Evolutionary conservation across 2,888 invertebrate genomes (phyloP).

Genomic region (Seira sanloemensis): DNA sequence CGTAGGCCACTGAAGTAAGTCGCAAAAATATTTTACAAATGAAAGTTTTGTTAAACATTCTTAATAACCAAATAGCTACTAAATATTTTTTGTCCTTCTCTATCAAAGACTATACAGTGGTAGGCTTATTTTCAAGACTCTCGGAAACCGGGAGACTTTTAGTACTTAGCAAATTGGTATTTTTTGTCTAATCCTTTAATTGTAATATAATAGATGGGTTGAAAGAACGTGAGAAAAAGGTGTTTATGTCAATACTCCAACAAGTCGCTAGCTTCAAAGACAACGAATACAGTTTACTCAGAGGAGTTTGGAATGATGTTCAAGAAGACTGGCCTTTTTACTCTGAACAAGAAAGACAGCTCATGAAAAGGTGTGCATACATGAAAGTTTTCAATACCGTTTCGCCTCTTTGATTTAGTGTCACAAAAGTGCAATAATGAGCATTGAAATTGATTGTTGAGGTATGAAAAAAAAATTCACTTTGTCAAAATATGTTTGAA

Average conservation of each 20-base stretch:
- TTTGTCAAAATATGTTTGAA: neutral
- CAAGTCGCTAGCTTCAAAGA: conserved; percentile 89
- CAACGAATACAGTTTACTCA: conserved; percentile 91
- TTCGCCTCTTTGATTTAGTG: neutral
- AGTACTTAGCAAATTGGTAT: no score
- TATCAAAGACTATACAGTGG: conserved; percentile 86
- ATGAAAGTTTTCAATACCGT: neutral
- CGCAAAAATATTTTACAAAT: no score
- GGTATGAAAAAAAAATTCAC: no score
- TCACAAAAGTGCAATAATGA: neutral
- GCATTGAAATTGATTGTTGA: no score
- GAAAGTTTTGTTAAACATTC: no score
- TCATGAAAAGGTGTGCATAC: conserved; percentile 86
- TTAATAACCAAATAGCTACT: no score
- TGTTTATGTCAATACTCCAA: conserved; percentile 86
- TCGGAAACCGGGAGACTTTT: no score
- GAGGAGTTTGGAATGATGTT: conserved; percentile 94
- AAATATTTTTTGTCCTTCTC: no score
- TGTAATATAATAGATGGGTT: conserved; percentile 85
- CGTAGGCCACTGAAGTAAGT: conserved; percentile 68
- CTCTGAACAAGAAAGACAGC: conserved; percentile 90
- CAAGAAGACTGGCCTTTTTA: conserved; percentile 97
- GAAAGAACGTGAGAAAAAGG: conserved; percentile 87
- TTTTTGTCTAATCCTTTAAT: neutral
- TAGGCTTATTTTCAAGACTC: no score